These are phyloP conservation scores for Bilobella aurantiaca DNA, from an alignment of 1,140 invertebrate species.

Conservation along the genomic window DNA sequence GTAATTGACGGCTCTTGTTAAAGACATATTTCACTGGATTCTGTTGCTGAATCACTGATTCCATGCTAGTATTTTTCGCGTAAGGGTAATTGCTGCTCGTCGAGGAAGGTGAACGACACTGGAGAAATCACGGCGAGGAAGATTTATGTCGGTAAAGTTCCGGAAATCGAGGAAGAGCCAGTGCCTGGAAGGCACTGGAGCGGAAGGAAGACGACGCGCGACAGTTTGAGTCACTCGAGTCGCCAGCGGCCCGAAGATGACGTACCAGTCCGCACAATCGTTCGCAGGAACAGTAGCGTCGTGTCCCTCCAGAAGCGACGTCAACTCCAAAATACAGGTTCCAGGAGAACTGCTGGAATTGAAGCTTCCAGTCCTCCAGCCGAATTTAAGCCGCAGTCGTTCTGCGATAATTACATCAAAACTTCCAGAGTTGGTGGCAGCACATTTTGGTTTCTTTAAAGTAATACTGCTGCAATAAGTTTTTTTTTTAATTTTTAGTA, in stretches of 20 bases:
- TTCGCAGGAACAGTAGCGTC: neutral
- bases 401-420: constrained; percentile 7
- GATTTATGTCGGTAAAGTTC: constrained; percentile 30
- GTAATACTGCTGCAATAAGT: neutral
- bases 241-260: neutral
- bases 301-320: neutral
- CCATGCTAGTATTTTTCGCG: neutral
- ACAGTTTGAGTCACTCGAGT: neutral
- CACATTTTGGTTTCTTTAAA: neutral
- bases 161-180: constrained; percentile 1
- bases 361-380: no score
- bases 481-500: constrained; percentile 47
- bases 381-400: neutral
- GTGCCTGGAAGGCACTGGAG: neutral
- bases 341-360: neutral
- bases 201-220: neutral
- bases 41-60: no score
- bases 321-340: neutral
- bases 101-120: neutral
- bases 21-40: no score
- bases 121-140: neutral
- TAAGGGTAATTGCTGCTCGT: neutral
- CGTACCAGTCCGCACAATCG: neutral
- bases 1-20: no score
- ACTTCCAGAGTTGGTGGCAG: constrained; percentile 13